Evolutionary conservation across 2,888 invertebrate genomes (phyloP).

Genomic region (Clanis bilineata): DNA sequence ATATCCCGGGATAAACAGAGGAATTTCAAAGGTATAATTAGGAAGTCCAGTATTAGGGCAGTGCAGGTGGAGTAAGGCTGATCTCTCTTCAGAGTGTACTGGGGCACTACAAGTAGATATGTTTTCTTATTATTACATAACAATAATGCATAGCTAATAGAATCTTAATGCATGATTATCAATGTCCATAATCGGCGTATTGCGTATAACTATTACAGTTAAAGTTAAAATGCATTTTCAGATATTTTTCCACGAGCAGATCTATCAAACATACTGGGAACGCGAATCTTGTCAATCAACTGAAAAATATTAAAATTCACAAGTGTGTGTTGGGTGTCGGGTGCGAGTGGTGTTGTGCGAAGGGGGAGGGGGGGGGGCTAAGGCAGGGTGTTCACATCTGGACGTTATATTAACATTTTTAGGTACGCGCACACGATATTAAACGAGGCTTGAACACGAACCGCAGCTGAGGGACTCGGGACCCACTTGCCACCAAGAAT

Average conservation of each 20-base stretch:
- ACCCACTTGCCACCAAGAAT: not conserved
- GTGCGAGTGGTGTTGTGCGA: too few relatives aligned
- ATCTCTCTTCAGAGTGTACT: too few relatives aligned
- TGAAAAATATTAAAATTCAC: constrained; percentile 34
- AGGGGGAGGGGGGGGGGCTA: not conserved
- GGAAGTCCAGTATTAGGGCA: too few relatives aligned
- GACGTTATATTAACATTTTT: constrained; percentile 25
- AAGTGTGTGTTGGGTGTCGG: not conserved
- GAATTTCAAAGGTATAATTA: too few relatives aligned
- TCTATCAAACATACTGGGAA: not conserved
- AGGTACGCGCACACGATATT: constrained; percentile 19
- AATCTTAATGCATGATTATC: too few relatives aligned
- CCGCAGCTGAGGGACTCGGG: not conserved
- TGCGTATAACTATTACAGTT: too few relatives aligned
- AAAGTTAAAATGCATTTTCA: not conserved
- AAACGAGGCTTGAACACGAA: constrained; percentile 14
- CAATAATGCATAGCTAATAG: too few relatives aligned
- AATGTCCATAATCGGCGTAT: too few relatives aligned
- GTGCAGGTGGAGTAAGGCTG: too few relatives aligned
- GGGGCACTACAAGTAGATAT: too few relatives aligned
- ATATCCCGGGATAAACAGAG: too few relatives aligned
- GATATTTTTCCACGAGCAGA: not conserved
- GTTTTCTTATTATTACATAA: too few relatives aligned
- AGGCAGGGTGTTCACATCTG: constrained; percentile 20
- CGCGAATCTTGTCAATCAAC: constrained; percentile 32